Percentiles rank a stretch among this genome's conserved stretches.
These are phyloP conservation scores for Drosophila bocki DNA, from an alignment of 1,140 invertebrate genomes.

Conservation along the genomic window DNA sequence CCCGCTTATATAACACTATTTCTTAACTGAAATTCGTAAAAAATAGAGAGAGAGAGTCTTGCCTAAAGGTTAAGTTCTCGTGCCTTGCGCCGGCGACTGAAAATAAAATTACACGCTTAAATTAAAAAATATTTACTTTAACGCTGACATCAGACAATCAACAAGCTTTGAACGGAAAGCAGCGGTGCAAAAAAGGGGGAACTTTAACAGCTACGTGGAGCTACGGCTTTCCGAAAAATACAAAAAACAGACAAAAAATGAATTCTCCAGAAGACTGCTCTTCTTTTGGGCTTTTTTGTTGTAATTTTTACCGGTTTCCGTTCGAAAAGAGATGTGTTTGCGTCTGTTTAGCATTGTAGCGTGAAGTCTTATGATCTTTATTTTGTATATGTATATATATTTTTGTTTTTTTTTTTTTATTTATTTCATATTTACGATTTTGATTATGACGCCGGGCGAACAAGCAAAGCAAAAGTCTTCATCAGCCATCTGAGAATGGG, in stretches of 20 bases:
- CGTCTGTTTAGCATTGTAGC: slow-evolving; percentile 76
- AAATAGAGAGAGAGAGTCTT: slow-evolving; percentile 1
- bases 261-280: slow-evolving; percentile 34
- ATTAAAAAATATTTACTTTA: slow-evolving; percentile 78
- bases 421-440: slow-evolving; percentile 61
- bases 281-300: slow-evolving; percentile 33
- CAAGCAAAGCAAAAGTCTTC: slow-evolving; percentile 45
- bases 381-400: slow-evolving; percentile 13
- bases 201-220: slow-evolving; percentile 44
- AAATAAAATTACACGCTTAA: slow-evolving; percentile 79
- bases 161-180: slow-evolving; percentile 26
- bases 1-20: slow-evolving; percentile 41
- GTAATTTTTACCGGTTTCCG: slow-evolving; percentile 67
- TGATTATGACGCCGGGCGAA: slow-evolving; percentile 62
- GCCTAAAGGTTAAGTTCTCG: slow-evolving; percentile 42
- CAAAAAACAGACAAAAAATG: slow-evolving; percentile 9
- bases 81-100: background rate
- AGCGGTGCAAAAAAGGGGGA: slow-evolving; percentile 20
- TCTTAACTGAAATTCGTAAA: slow-evolving; percentile 12
- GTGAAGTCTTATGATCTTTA: slow-evolving; percentile 67
- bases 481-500: slow-evolving; percentile 37
- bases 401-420: slow-evolving; percentile 8
- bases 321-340: slow-evolving; percentile 35
- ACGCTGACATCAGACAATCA: slow-evolving; percentile 74
- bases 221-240: slow-evolving; percentile 34